Conservation (phyloP, 2,888 invertebrate genomes). For the Drosophila limbata region DNA sequence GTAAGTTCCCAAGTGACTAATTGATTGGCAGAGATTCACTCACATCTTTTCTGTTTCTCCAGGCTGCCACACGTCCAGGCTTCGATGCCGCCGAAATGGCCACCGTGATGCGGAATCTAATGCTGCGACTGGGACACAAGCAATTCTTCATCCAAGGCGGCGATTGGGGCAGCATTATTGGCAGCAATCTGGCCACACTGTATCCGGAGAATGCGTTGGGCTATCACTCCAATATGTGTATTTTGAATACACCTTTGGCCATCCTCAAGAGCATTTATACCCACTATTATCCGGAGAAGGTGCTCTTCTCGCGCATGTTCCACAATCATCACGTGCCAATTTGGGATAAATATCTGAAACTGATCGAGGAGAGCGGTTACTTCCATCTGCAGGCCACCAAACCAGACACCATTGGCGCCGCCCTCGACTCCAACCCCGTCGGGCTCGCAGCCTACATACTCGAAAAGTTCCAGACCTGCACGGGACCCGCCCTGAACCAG, state of each 20-base stretch:
- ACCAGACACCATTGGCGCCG: constrained; percentile 92
- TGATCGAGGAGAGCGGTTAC: constrained; percentile 87
- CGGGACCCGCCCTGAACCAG: constrained; percentile 88
- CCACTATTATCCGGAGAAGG: constrained; percentile 85
- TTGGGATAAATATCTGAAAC: constrained; percentile 55
- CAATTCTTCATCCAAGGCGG: constrained; percentile 91
- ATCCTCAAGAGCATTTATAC: constrained; percentile 85
- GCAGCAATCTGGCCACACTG: constrained; percentile 87
- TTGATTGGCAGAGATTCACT: constrained; percentile 3
- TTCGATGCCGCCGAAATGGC: constrained; percentile 86
- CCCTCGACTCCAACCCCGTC: constrained; percentile 87
- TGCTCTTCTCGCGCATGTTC: constrained; percentile 86
- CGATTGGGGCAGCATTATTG: constrained; percentile 92
- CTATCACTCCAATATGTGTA: constrained; percentile 89
- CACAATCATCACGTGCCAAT: constrained; percentile 86
- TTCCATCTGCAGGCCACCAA: constrained; percentile 94
- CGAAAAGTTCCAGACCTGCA: constrained; percentile 93
- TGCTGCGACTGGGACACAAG: constrained; percentile 88
- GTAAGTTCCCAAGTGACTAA: constrained; percentile 74
- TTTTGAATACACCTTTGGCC: constrained; percentile 75
- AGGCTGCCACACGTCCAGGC: constrained; percentile 81
- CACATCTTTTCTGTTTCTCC: neutral
- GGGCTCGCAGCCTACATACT: constrained; percentile 95
- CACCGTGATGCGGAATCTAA: constrained; percentile 88
- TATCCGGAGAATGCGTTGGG: constrained; percentile 88